Percentiles rank a stretch among this genome's conserved stretches.
Evolutionary conservation across 2,888 invertebrate genomes (phyloP).

Genomic region (Lapara coniferarum): DNA sequence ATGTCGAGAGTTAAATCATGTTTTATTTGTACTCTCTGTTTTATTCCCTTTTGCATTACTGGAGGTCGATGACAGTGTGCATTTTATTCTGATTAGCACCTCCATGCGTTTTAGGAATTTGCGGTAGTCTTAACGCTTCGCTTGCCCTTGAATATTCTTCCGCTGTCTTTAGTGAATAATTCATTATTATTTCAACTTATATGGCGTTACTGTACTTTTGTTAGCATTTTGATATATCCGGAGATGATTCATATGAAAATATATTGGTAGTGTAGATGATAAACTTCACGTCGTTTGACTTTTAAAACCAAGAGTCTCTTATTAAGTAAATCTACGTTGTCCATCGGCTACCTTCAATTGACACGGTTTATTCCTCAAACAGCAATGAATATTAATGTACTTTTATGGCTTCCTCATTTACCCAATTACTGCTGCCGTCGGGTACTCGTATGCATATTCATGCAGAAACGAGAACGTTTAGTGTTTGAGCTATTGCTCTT

Average conservation of each 20-base stretch:
- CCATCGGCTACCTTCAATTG: slow-evolving; percentile 23
- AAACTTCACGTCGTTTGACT: neutral
- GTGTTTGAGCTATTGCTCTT: slow-evolving; percentile 29
- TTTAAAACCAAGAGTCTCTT: neutral
- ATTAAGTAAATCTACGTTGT: neutral
- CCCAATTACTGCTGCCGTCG: slow-evolving; percentile 45
- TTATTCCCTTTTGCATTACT: neutral
- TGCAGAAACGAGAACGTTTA: slow-evolving; percentile 29
- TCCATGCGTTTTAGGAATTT: neutral
- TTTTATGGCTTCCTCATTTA: slow-evolving; percentile 51
- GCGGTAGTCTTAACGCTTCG: neutral
- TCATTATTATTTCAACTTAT: neutral
- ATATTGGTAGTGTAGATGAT: neutral
- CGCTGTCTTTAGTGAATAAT: neutral
- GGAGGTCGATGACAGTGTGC: neutral
- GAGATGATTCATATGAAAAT: neutral
- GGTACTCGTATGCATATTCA: slow-evolving; percentile 32
- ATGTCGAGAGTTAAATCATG: slow-evolving; percentile 17
- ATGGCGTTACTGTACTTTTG: neutral
- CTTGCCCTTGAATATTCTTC: neutral
- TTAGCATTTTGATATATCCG: neutral
- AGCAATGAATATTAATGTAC: slow-evolving; percentile 42
- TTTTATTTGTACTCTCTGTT: neutral
- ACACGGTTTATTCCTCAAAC: slow-evolving; percentile 24
- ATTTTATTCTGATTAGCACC: neutral